Evolutionary conservation across 2,797 vertebrate species (phyloP), one percentile per base, ranked within the genome.

Genomic region (Typhlichthys subterraneus): DNA sequence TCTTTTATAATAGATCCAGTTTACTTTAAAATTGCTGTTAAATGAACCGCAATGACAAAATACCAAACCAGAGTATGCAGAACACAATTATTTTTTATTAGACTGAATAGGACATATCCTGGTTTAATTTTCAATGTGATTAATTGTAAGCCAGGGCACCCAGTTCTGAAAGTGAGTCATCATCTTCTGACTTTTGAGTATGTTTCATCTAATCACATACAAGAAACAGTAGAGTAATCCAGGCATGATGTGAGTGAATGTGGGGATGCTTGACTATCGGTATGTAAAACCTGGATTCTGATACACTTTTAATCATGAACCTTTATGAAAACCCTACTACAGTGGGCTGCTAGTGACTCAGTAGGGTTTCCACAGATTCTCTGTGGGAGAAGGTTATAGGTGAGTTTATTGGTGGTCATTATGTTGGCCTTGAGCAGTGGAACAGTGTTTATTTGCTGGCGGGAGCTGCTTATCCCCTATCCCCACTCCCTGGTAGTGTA

Each of bases 401-500:
- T 75, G 76, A 53, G 75, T 80, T 75, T 89, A 89, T 88, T 88
- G 83, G 86, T 74, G 87, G 85, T 83, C 85, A 86, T 91, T 88
- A 89, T 11, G 61, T 62, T 50, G 86, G 76, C 88, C 87, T 86
- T 83, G 85, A 69, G 81, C 73, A 78, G 56, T 58, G 70, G 63
- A 70, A 80, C 69, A 59, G 80, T 89, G 90, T 90, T 90, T 88
- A 84, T 90, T 88, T 88, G 77, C 81, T 86, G 87, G 84, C 85
- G 77, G 17, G 64, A 69, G 48, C 73, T 80, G 62, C 67, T 70
- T 59, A 84, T 85, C 77, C 84, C 74, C 17, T 17, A 17, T 17
- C 17, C 17, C 17, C 17, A 88, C 23, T 85, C 80, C 82, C 76
- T 84, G 79, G 76, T 79, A 57, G 75, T 42, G 76, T 79, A 57